Evolutionary conservation across 2,888 invertebrate species (phyloP), one percentile per base, ranked within the genome.

Genomic region (Nomada flava): DNA sequence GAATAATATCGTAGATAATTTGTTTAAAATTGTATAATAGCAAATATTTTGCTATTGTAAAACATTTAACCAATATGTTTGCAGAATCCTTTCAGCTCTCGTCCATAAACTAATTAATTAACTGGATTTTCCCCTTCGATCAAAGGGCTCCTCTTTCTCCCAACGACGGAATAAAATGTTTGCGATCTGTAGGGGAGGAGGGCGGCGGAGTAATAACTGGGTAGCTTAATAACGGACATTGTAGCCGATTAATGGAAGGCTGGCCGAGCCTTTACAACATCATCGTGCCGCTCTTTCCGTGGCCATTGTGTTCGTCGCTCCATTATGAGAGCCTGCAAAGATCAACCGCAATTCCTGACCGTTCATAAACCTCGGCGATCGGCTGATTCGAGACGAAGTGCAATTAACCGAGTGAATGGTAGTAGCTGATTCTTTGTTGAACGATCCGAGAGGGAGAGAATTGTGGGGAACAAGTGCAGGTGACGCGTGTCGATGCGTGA

Each of bases 261-360:
- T 36, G 55, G 64, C 7, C 55, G 23, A 57, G 72, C 79, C 29
- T 72, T 79, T 69, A 60, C 72, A 67, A 73, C 79, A 72, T 80
- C 73, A 68, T 79, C 68, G 79, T 64, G 57, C 60, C n/a, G 72
- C 53, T 79, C 57, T 62, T 80, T 72, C 72, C n/a, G 13, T 20
- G 23, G 67, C 63, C 80, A 80, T 80, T 79, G 80, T 80, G 47
- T 67, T 63, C 71, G 53, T 18, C 68, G 20, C 36, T 62, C 80
- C 62, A 73, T 80, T 80, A 79, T 23, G 68, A 47, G 29, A 53
- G 63, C 52, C 57, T 13, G 53, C 26, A 26, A 79, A 79, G 79
- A 79, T 71, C 65, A 71, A 65, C 65, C 71, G 65, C 79, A 62
- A 71, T 79, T 71, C 26, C 55, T 55, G 55, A n/a, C 20, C 20